phyloP scores from a whole-genome alignment of 30 jellyfish, hydroid and myxozoan genomes.

The Morbakka virulenta region DNA sequence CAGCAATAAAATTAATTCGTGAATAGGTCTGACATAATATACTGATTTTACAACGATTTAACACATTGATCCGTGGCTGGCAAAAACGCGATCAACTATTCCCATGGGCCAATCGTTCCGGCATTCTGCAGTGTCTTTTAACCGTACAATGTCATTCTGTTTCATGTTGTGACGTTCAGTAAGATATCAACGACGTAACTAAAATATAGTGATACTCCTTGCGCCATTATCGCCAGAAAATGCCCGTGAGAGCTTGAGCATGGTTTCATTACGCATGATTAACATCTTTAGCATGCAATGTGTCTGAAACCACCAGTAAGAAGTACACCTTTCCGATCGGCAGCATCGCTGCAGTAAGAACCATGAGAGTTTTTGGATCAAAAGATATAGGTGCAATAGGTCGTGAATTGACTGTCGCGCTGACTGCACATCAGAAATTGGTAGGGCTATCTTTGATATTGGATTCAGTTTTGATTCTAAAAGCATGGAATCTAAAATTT shows the following conservation, averaged over 20 bases:
- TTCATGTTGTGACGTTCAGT: not conserved
- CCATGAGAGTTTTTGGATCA: conserved; percentile 34
- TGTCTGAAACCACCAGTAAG: conserved; percentile 27
- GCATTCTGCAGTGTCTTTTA: conserved; percentile 1
- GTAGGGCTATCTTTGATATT: conserved; percentile 26
- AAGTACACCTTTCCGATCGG: conserved; percentile 19
- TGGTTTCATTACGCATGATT: not conserved
- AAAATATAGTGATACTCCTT: conserved; percentile 16
- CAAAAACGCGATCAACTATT: not conserved
- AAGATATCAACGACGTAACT: conserved; percentile 13
- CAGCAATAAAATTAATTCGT: not conserved
- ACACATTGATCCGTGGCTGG: not conserved
- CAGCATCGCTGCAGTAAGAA: conserved; percentile 28
- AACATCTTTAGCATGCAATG: not conserved
- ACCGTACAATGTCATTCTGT: conserved; percentile 9
- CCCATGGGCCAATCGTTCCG: conserved; percentile 37
- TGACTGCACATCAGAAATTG: conserved; percentile 26
- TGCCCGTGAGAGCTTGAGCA: not conserved
- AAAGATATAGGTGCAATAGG: conserved; percentile 23
- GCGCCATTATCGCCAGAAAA: conserved; percentile 35
- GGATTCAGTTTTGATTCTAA: not conserved
- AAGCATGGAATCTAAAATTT: conserved; percentile 20
- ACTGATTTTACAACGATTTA: not conserved
- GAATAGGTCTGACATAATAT: not conserved
- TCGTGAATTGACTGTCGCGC: conserved; percentile 25